A percentile compares a stretch with the other conserved stretches of the same genome.
These are phyloP conservation scores for Leistus spinibarbis DNA, from an alignment of 2,888 invertebrate species.

Conservation along the genomic window DNA sequence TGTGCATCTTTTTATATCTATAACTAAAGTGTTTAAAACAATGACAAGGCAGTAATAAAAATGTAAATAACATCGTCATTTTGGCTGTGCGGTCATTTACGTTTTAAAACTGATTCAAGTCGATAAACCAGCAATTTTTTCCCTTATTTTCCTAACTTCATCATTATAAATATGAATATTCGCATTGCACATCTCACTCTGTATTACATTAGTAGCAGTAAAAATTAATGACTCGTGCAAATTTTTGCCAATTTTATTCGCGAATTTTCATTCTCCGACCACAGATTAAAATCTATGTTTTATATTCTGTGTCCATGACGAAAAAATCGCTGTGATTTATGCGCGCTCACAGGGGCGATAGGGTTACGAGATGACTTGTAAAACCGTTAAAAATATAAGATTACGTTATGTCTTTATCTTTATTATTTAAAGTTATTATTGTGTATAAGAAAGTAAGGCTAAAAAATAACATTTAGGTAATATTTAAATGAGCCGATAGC, in stretches of 20 bases:
- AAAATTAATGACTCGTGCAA: slow-evolving; percentile 35
- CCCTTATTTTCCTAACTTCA: background rate
- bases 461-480: too few species aligned
- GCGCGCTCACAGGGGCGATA: background rate
- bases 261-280: slow-evolving; percentile 29
- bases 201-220: slow-evolving; percentile 26
- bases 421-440: too few species aligned
- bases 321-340: background rate
- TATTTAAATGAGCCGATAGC: background rate
- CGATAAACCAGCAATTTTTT: background rate
- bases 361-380: too few species aligned
- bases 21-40: too few species aligned
- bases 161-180: background rate
- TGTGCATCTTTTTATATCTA: too few species aligned
- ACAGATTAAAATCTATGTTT: slow-evolving; percentile 23
- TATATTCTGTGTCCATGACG: background rate
- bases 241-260: slow-evolving; percentile 39
- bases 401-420: too few species aligned
- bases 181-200: background rate
- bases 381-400: too few species aligned
- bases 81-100: too few species aligned
- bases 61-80: too few species aligned
- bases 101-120: too few species aligned
- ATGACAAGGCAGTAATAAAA: too few species aligned
- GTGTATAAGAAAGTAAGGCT: too few species aligned